Conservation (phyloP, 2,113 vertebrate species). For the Rana temporaria region DNA sequence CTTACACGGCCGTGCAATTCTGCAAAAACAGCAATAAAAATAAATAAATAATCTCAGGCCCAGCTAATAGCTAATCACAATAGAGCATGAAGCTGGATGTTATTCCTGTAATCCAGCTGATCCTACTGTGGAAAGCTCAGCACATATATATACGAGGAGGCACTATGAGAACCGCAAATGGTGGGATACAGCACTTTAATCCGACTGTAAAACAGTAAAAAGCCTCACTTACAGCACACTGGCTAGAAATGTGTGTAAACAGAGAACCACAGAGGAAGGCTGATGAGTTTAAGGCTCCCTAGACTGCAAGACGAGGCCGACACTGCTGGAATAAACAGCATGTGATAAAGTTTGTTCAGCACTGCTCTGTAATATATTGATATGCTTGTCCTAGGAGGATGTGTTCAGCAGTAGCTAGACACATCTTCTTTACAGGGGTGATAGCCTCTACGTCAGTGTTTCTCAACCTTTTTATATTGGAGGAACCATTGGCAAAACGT, state of each 20-base stretch:
- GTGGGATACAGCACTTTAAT: conserved; percentile 1
- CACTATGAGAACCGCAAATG: not conserved
- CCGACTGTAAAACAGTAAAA: not conserved
- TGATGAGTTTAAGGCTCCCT: not conserved
- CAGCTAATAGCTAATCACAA: not conserved
- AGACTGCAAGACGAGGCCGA: not conserved
- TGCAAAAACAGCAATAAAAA: not conserved
- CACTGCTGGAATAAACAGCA: not conserved
- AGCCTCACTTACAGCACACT: not conserved
- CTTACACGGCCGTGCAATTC: not conserved
- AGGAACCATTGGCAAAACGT: no score
- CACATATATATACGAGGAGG: conserved; percentile 4
- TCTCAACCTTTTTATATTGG: no score
- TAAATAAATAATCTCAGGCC: not conserved
- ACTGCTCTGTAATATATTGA: no score
- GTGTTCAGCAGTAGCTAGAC: no score
- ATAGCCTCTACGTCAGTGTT: no score
- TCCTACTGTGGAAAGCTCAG: conserved; percentile 25
- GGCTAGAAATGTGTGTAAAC: not conserved
- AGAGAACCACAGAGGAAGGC: not conserved
- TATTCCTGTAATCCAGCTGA: conserved; percentile 16
- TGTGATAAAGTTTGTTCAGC: not conserved
- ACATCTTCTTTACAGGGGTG: no score
- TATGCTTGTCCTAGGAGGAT: no score
- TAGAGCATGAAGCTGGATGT: not conserved